These are phyloP conservation scores for Erpornis zantholeuca DNA, from an alignment of 2,113 vertebrate genomes.

Conservation along the genomic window DNA sequence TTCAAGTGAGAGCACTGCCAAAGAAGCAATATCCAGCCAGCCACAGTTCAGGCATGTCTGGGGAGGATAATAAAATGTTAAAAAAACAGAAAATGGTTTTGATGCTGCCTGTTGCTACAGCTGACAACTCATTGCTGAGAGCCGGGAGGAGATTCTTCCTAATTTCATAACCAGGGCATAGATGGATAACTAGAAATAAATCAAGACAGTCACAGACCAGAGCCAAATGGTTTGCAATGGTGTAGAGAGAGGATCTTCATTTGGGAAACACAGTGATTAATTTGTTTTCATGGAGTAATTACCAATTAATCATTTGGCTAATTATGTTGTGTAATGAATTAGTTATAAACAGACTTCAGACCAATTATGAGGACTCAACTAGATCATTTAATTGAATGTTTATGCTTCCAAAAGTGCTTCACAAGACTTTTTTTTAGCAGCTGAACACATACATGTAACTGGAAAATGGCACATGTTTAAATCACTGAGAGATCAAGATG, in stretches of 20 bases:
- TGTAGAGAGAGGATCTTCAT: not conserved
- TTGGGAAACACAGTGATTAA: conserved; percentile 7
- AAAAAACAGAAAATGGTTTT: not conserved
- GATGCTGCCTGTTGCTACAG: not conserved
- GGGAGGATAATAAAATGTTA: not conserved
- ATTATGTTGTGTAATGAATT: conserved; percentile 21
- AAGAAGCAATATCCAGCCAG: not conserved
- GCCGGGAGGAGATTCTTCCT: not conserved
- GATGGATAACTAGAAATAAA: conserved; percentile 6
- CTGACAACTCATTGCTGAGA: not conserved
- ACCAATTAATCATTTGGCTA: conserved; percentile 41
- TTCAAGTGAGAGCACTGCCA: not conserved
- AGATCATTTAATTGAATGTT: conserved; percentile 29
- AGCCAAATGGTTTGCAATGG: not conserved
- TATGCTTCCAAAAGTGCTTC: not conserved
- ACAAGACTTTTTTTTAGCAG: not conserved
- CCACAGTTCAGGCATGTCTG: not conserved
- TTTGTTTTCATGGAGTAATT: conserved; percentile 47
- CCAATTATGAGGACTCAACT: not conserved
- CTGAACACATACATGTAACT: not conserved
- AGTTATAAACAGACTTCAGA: conserved; percentile 30
- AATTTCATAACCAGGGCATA: not conserved
- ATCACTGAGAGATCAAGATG: not conserved
- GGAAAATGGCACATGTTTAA: not conserved
- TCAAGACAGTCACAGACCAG: not conserved